Conservation (phyloP, 2,888 invertebrate genomes). For the Drosophila pseudotakahashii region DNA sequence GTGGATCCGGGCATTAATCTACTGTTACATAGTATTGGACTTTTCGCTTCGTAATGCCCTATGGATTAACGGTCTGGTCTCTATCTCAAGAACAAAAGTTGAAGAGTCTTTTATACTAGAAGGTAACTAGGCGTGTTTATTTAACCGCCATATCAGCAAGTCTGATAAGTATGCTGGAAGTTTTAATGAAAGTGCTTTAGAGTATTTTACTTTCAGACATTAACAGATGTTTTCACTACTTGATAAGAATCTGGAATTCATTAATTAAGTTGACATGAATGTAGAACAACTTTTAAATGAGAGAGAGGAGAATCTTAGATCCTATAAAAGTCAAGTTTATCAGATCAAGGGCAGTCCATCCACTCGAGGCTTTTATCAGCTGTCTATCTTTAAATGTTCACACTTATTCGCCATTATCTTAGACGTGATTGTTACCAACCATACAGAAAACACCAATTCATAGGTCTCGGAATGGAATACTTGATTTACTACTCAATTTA, state of each 20-base stretch:
- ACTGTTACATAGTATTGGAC: not conserved
- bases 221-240: slow-evolving; percentile 1
- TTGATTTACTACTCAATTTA: slow-evolving; percentile 29
- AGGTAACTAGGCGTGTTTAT: slow-evolving; percentile 1
- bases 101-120: not conserved
- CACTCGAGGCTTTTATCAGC: slow-evolving; percentile 23
- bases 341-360: slow-evolving; percentile 19
- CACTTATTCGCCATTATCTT: slow-evolving; percentile 21
- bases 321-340: slow-evolving; percentile 3
- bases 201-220: not conserved
- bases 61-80: not conserved
- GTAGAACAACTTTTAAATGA: not conserved
- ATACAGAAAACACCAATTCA: not conserved
- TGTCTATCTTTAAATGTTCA: slow-evolving; percentile 22
- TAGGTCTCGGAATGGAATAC: slow-evolving; percentile 15
- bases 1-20: no score
- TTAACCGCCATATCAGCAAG: not conserved
- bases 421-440: slow-evolving; percentile 25
- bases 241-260: not conserved
- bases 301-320: not conserved
- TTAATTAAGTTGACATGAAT: not conserved
- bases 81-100: slow-evolving; percentile 11
- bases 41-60: slow-evolving; percentile 10
- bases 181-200: not conserved
- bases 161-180: slow-evolving; percentile 1